These are phyloP conservation scores for Fundulus diaphanus DNA, from an alignment of 2,797 vertebrate species.

Conservation along the genomic window DNA sequence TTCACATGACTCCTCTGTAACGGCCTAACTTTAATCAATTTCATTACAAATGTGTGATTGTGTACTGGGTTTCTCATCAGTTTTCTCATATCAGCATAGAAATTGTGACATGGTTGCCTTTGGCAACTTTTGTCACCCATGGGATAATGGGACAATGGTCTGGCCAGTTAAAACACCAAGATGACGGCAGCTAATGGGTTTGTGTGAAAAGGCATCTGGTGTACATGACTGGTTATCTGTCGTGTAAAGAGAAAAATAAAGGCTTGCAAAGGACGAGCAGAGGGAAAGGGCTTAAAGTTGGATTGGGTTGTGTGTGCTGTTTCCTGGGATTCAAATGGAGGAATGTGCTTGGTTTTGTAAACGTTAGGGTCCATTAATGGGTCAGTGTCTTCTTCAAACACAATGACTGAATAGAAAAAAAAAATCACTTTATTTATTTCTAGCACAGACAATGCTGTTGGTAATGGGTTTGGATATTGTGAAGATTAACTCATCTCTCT, in stretches of 20 bases:
- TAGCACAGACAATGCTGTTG: constrained; percentile 15
- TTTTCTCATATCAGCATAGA: constrained; percentile 34
- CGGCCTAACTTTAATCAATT: background rate
- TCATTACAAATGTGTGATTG: background rate
- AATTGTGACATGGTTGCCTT: constrained; percentile 54
- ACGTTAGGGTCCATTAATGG: constrained; percentile 49
- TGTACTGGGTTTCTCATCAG: constrained; percentile 7
- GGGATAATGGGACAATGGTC: constrained; percentile 49
- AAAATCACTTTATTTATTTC: constrained; percentile 24
- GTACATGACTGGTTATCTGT: constrained; percentile 61
- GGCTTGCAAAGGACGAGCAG: constrained; percentile 53
- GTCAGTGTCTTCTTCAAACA: constrained; percentile 57
- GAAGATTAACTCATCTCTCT: background rate
- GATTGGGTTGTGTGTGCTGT: constrained; percentile 45
- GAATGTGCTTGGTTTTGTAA: constrained; percentile 51
- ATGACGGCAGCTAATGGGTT: constrained; percentile 48
- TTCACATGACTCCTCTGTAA: background rate
- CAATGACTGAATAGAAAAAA: constrained; percentile 22
- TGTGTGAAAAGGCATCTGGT: constrained; percentile 47
- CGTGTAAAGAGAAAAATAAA: constrained; percentile 60
- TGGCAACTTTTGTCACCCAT: constrained; percentile 53
- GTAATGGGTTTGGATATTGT: background rate
- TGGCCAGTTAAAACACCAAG: constrained; percentile 52
- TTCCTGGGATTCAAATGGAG: constrained; percentile 55
- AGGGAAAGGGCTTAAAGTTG: constrained; percentile 59